These are phyloP conservation scores for Melanostoma mellinum DNA, from an alignment of 2,888 invertebrate genomes.

Conservation along the genomic window DNA sequence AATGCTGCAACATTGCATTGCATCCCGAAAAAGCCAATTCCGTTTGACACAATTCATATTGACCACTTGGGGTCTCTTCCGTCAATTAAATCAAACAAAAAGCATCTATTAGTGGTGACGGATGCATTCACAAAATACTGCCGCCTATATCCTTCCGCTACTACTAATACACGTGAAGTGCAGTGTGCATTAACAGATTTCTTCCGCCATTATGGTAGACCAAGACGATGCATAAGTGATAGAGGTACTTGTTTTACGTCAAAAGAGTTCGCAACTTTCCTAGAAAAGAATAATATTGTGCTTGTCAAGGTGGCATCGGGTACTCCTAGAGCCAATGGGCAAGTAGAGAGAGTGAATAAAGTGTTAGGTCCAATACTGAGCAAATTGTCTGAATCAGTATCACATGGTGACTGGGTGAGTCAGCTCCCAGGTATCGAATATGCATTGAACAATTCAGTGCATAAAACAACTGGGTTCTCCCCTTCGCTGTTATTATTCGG, in stretches of 20 bases:
- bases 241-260: conserved; percentile 44
- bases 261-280: conserved; percentile 49
- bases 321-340: conserved; percentile 76
- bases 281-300: conserved; percentile 62
- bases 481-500: conserved; percentile 73
- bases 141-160: conserved; percentile 7
- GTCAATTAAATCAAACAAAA: no score
- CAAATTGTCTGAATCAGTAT: no score
- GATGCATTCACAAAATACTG: conserved; percentile 16
- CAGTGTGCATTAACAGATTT: background rate
- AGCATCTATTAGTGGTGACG: no score
- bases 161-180: conserved; percentile 17
- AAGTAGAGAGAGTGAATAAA: conserved; percentile 57
- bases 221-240: conserved; percentile 8
- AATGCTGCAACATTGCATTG: background rate
- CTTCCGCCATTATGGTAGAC: conserved; percentile 19
- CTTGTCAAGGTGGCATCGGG: conserved; percentile 74
- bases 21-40: no score
- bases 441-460: no score
- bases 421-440: no score
- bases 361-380: no score
- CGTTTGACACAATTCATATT: no score
- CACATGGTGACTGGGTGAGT: no score
- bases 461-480: no score
- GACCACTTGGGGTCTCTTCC: no score